These are phyloP conservation scores for Tympanuchus pallidicinctus DNA, from an alignment of 2,113 vertebrate genomes.

Conservation along the genomic window DNA sequence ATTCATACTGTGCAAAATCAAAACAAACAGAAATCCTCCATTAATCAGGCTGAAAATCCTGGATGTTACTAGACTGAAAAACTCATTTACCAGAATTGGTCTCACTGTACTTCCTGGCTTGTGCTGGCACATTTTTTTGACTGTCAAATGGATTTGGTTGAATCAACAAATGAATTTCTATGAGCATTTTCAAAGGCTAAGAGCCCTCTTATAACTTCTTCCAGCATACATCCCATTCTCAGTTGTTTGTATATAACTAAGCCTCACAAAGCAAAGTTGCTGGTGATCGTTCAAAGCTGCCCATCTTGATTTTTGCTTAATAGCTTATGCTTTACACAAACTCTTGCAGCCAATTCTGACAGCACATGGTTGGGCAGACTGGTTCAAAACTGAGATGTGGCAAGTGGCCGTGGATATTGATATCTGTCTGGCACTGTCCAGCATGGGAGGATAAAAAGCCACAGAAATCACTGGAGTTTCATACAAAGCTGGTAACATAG, in stretches of 20 bases:
- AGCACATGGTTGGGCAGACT: not conserved
- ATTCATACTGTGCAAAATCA: not conserved
- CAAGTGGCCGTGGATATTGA: not conserved
- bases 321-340: not conserved
- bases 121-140: not conserved
- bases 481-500: not conserved
- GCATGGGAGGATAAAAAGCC: not conserved
- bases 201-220: not conserved
- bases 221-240: not conserved
- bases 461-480: not conserved
- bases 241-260: not conserved
- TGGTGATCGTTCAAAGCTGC: not conserved
- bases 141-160: not conserved
- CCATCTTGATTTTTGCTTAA: not conserved
- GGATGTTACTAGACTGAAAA: not conserved
- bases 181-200: not conserved
- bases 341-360: not conserved
- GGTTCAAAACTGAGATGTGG: not conserved
- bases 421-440: not conserved
- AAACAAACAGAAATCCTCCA: slow-evolving; percentile 11
- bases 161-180: not conserved
- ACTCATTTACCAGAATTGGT: rapidly evolving
- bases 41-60: not conserved
- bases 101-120: not conserved
- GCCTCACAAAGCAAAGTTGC: not conserved